Conservation (phyloP, 2,888 invertebrate genomes). For the Emmelina monodactyla region DNA sequence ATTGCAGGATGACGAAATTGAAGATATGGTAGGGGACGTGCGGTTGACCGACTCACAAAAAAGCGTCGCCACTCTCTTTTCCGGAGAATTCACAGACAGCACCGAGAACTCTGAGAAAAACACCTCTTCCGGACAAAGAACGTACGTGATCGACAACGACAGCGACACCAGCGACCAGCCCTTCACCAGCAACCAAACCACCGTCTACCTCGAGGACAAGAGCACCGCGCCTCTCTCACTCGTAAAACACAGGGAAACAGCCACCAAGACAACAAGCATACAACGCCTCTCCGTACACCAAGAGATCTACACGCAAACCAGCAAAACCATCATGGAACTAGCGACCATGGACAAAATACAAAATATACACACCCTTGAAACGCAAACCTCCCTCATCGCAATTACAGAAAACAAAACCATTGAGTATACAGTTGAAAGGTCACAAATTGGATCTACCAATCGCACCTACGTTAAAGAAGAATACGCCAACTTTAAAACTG, state of each 20-base stretch:
- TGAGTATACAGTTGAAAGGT: conserved; percentile 32
- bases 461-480: no score
- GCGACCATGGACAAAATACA: conserved; percentile 25
- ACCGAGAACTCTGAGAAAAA: conserved; percentile 31
- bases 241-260: conserved; percentile 12
- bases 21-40: conserved; percentile 40
- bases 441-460: conserved; percentile 10
- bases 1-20: conserved; percentile 46
- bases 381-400: conserved; percentile 48
- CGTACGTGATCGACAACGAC: conserved; percentile 44
- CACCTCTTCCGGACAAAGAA: conserved; percentile 46
- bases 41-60: conserved; percentile 48
- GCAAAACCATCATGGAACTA: conserved; percentile 63
- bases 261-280: conserved; percentile 15
- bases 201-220: conserved; percentile 21
- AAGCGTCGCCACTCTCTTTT: conserved; percentile 45
- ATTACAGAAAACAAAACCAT: conserved; percentile 37
- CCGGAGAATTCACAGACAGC: conserved; percentile 46
- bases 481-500: background rate
- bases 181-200: conserved; percentile 23
- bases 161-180: conserved; percentile 37
- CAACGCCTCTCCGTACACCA: conserved; percentile 20
- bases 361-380: conserved; percentile 28
- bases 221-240: conserved; percentile 1
- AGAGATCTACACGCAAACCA: conserved; percentile 63